phyloP scores from a whole-genome alignment of 2,113 vertebrate genomes.

The Pholis gunnellus region DNA sequence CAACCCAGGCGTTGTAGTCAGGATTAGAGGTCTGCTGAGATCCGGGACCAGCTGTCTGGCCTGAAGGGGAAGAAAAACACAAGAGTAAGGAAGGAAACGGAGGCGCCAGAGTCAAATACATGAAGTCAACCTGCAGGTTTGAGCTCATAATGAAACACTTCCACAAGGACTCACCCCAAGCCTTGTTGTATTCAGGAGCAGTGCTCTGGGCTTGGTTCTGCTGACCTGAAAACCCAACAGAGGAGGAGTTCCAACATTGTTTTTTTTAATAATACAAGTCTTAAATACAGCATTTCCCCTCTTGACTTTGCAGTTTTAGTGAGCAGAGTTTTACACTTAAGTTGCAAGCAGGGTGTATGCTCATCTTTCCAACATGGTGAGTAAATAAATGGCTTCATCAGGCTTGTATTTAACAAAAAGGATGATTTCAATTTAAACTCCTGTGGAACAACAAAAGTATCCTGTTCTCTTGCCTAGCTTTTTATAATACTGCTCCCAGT shows the following conservation, averaged over 20 bases:
- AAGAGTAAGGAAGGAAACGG: background rate
- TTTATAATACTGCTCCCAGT: constrained; percentile 83
- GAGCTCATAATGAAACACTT: background rate
- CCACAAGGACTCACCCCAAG: constrained; percentile 87
- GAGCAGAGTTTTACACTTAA: background rate
- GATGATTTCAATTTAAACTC: background rate
- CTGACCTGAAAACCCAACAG: constrained; percentile 85
- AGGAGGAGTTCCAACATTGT: background rate
- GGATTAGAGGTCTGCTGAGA: constrained; percentile 95
- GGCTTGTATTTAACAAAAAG: background rate
- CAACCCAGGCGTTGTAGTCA: constrained; percentile 96
- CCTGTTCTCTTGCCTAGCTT: constrained; percentile 74
- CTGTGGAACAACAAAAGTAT: background rate
- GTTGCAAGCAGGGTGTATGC: background rate
- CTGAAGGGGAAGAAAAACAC: constrained; percentile 73
- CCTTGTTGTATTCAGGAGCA: constrained; percentile 94
- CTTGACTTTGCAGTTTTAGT: background rate
- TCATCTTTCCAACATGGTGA: background rate
- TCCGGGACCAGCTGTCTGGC: constrained; percentile 89
- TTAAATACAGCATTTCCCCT: background rate
- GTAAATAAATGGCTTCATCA: constrained; percentile 9
- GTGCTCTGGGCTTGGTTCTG: constrained; percentile 93
- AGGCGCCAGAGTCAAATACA: background rate
- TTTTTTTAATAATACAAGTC: background rate
- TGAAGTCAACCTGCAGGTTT: background rate